These are phyloP conservation scores for Neoscelio sp. DNA, from an alignment of 2,888 invertebrate genomes.

Conservation along the genomic window DNA sequence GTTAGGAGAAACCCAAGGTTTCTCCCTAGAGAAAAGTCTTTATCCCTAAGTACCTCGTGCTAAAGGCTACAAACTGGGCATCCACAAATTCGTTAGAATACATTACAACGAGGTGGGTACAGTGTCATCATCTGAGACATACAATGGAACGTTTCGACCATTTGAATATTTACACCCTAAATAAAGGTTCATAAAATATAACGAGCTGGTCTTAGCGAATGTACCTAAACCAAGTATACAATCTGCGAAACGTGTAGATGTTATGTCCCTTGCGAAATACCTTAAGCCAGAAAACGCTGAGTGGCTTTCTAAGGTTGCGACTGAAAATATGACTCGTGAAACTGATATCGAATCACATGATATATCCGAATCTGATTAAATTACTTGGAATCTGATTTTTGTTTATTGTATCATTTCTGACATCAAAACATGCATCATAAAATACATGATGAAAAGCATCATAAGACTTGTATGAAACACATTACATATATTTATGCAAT, in stretches of 20 bases:
- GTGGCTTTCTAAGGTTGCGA: neutral
- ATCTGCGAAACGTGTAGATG: constrained; percentile 16
- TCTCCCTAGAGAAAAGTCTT: no score
- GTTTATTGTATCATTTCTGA: no score
- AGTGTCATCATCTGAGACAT: constrained; percentile 15
- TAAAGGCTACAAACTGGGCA: constrained; percentile 20
- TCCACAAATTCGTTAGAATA: constrained; percentile 27
- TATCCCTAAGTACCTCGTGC: constrained; percentile 7
- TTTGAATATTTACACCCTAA: constrained; percentile 13
- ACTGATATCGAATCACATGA: neutral
- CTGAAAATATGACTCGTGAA: neutral
- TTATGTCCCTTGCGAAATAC: constrained; percentile 16
- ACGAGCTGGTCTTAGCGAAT: neutral
- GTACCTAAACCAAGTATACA: constrained; percentile 13
- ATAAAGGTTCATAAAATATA: neutral
- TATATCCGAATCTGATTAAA: neutral
- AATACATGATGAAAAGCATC: no score
- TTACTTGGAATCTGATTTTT: no score
- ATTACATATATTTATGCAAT: no score
- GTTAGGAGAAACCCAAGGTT: no score
- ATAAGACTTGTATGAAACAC: no score
- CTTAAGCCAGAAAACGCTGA: constrained; percentile 19
- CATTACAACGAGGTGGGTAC: constrained; percentile 1
- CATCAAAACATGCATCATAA: no score
- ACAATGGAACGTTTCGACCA: constrained; percentile 17